Base-by-base conservation (phyloP, 2,888 invertebrate genomes). In the Caenorhabditis japonica region DNA sequence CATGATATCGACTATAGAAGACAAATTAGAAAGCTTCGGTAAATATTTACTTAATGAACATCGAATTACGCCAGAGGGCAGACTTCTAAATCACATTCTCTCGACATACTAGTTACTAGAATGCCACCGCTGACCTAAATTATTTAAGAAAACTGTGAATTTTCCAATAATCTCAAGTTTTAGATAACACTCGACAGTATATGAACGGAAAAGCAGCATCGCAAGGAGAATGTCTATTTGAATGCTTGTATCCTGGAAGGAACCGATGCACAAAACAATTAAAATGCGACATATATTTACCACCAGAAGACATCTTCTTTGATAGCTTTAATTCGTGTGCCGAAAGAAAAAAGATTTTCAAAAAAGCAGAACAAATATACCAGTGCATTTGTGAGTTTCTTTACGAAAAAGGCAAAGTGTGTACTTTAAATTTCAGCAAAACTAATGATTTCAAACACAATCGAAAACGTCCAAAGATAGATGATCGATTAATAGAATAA, bases 191-290 rank as follows among this genome's bases (percentile, higher is more conserved):
- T 12, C 44, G 64, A 4, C 47, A 52, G 15, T 72, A 51, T 33
- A 58, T 52, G 59, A 72, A 60, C 41, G 25, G 30, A 36, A 62
- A 59, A 36, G 59, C 72, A 0, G 64, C 72, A 2, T 34, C 43
- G 4, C 72, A 72, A 72, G 64, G 46, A 4, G 55, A 64, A 34
- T 72, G 72, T 19, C 23, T 72, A 0, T 72, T 72, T 27, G 64
- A 72, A 55, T 72, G 72, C 17, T 13, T 72, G 1, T 72, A 72
- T 19, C 72, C 72, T n/a, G 72, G 72, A 8, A 33, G 72, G 27
- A 72, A 72, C 43, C 15, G 21, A 5, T 72, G 72, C 34, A 72
- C 72, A 0, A 23, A 47, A 43, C 53, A 72, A 27, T 30, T 72
- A 15, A 64, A 53, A 27, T 72, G 72, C 27, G 72, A 72, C 36